Evolutionary conservation across 2,113 vertebrate genomes (phyloP).

Genomic region (Rhabdornis inornatus): DNA sequence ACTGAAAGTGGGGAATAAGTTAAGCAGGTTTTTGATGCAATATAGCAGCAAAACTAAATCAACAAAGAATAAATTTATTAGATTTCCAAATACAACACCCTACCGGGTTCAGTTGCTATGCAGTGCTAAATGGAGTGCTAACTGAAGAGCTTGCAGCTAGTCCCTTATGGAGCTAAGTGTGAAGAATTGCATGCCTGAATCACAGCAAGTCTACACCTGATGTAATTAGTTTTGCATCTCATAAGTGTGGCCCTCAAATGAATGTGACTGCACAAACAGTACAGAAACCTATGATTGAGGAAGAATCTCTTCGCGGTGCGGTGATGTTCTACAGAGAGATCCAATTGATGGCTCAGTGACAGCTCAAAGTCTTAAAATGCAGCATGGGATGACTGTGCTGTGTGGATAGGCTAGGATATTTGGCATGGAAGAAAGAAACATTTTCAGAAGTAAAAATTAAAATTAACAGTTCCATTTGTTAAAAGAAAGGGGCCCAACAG

Average conservation of each 20-base stretch:
- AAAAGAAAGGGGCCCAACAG: neutral
- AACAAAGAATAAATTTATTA: neutral
- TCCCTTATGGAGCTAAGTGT: neutral
- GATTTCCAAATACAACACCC: neutral
- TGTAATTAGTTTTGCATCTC: neutral
- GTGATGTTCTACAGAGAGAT: neutral
- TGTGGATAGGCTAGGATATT: neutral
- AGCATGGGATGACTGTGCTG: neutral
- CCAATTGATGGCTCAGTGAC: neutral
- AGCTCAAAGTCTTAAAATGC: neutral
- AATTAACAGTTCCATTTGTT: neutral
- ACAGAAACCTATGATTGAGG: neutral
- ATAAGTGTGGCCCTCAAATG: neutral
- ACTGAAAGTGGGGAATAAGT: neutral
- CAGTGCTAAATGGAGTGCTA: neutral
- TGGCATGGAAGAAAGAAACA: neutral
- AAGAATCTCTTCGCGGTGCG: neutral
- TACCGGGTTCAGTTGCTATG: no score
- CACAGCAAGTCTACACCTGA: neutral
- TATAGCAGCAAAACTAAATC: neutral
- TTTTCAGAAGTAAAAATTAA: neutral
- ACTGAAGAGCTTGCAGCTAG: neutral
- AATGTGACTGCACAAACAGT: neutral
- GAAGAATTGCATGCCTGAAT: neutral
- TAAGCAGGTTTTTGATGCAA: neutral